phyloP scores from a whole-genome alignment of 2,888 invertebrate species.

The Dastarcus helophoroides region DNA sequence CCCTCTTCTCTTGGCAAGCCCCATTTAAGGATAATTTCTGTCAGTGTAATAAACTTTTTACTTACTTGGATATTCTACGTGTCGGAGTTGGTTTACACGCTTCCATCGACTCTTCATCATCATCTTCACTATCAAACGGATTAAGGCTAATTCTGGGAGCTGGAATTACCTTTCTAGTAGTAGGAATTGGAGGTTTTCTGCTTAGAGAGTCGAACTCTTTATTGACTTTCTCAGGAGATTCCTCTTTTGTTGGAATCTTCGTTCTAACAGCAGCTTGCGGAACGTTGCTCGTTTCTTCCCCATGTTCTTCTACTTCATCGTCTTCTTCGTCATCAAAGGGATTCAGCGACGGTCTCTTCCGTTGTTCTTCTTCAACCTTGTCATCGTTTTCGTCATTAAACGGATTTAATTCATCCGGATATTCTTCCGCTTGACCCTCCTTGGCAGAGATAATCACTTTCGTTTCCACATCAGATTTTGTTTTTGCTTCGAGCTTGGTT shows the following conservation, averaged over 20 bases:
- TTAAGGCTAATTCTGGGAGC: conserved; percentile 45
- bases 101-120: conserved; percentile 43
- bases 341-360: conserved; percentile 19
- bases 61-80: too few relatives aligned
- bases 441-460: neutral
- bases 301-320: conserved; percentile 23
- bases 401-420: conserved; percentile 75
- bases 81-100: too few relatives aligned
- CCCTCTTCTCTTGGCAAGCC: too few relatives aligned
- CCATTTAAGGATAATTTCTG: too few relatives aligned
- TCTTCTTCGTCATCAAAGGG: conserved; percentile 36
- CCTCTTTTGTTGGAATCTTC: neutral
- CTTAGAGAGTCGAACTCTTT: too few relatives aligned
- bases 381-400: conserved; percentile 65
- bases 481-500: too few relatives aligned
- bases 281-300: conserved; percentile 17
- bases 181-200: conserved; percentile 12
- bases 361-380: conserved; percentile 31
- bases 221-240: conserved; percentile 14
- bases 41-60: too few relatives aligned
- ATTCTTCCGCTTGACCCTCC: conserved; percentile 26
- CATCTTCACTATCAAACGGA: conserved; percentile 65
- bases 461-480: too few relatives aligned
- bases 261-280: neutral
- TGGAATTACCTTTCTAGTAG: conserved; percentile 14